A percentile compares a stretch with the other conserved stretches of the same genome.
phyloP scores from a whole-genome alignment of 2,888 invertebrate species.

The Portevinia maculata region DNA sequence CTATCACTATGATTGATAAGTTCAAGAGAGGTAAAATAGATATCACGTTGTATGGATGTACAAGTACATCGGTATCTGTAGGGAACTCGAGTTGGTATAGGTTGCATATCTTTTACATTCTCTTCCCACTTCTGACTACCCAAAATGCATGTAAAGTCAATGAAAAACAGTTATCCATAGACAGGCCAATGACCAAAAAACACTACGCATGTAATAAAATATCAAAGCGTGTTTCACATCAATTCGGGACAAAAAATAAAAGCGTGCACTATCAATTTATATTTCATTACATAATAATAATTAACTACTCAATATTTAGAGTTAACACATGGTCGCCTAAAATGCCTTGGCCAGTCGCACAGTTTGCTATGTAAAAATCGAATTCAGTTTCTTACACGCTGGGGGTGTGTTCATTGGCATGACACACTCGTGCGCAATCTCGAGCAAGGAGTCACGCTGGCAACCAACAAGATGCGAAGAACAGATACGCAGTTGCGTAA shows the following conservation, averaged over 20 bases:
- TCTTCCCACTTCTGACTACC: neutral
- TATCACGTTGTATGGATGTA: too few species aligned
- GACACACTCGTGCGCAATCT: slow-evolving; percentile 8
- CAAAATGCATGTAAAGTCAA: neutral
- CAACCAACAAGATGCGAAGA: slow-evolving; percentile 34
- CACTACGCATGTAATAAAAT: neutral
- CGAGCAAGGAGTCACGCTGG: slow-evolving; percentile 11
- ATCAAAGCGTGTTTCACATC: neutral
- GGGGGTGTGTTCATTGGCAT: slow-evolving; percentile 27
- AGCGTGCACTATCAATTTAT: slow-evolving; percentile 20
- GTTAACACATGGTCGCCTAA: slow-evolving; percentile 52
- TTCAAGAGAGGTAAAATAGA: too few species aligned
- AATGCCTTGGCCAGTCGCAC: slow-evolving; percentile 14
- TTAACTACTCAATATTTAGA: slow-evolving; percentile 52
- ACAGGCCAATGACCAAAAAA: slow-evolving; percentile 4
- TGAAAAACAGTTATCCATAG: neutral
- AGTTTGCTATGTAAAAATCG: neutral
- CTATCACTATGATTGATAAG: too few species aligned
- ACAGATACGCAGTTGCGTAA: slow-evolving; percentile 53
- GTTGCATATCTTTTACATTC: too few species aligned
- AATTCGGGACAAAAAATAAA: neutral
- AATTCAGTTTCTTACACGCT: neutral
- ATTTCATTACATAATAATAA: slow-evolving; percentile 58
- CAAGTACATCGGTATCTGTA: too few species aligned
- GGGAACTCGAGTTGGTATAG: too few species aligned